Base-by-base conservation (phyloP, 1,140 invertebrate species). In the Drosophila lacteicornis region DNA sequence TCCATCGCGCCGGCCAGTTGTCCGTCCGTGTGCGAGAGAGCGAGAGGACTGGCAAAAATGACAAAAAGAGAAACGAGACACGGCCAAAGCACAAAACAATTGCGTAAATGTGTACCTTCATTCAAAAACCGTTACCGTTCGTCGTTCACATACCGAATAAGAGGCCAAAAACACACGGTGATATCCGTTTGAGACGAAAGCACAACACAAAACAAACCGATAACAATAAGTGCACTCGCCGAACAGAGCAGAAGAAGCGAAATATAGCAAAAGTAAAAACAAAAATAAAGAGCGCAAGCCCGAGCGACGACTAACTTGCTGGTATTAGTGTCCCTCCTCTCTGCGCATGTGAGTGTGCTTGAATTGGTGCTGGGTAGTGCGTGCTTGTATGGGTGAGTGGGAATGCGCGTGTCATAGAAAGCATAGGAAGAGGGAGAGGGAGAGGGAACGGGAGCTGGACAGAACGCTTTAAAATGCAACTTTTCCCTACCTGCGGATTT, bases 271-370 rank as follows among this genome's bases (percentile, higher is more conserved):
- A 38, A 62, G 53, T 79, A 73, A 74, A 79, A 82, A 82, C 63
- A 69, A 86, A 87, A 82, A 79, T 70, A 82, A 82, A 88, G 67
- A 73, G 81, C 45, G 63, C 63, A 57, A 56, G 53, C 36, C 53
- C 53, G 60, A 57, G 25, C 62, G 45, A 56, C 45, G 22, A 30
- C 43, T 22, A 36, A 9, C 17, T 65, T 47, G 22, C 25, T 71
- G 25, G 66, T 56, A 15, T 71, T 42, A 19, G 65, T 70, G 36
- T 27, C 6, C 13, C 17, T 45, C n/a, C 42, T 58, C 22, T 60
- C 12, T 71, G 60, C 3, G 65, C 46, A 25, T 43, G 49, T 62
- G 22, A 70, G 49, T 60, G 30, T 74, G 42, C 43, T 30, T 45
- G 43, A 56, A 38, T 59, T 19, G 33, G 59, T 58, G 36, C 62